Base-by-base conservation (phyloP, 2,797 vertebrate species). In the Triplophysa bombifrons region DNA sequence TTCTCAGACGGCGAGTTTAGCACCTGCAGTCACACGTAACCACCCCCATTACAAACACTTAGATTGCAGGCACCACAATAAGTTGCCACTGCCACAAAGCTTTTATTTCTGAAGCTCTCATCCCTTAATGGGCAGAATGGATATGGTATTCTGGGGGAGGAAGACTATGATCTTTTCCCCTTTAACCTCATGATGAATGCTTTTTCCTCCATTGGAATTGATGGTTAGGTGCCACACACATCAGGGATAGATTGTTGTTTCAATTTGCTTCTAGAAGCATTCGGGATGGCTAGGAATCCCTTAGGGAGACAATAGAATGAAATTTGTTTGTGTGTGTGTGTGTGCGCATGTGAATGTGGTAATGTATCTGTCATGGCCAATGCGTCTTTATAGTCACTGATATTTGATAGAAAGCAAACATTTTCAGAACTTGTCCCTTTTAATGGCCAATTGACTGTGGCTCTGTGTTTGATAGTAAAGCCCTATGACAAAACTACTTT, bases 31-130 rank as follows among this genome's bases (percentile, higher is more conserved):
- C 70, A 67, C 38, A 41, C 71, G 38, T 78, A 68, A 58, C 63
- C 27, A 16, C 50, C 72, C 74, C 63, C 38, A 64, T 78, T 78
- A 61, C 66, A 56, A 51, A 72, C 71, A 71, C 60, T 67, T 66
- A 66, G 56, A 83, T 75, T 72, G 46, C n/a, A 27, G 46, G 71
- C 55, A 44, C 75, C 53, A 48, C 51, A 61, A 61, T 53, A n/a
- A 64, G 74, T 76, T 81, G 34, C 71, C 16, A 50, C 19, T 34
- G 60, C 68, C 19, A 60, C 58, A 80, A 79, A 82, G 50, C 64
- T 69, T 61, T 66, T 83, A 14, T 82, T 87, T 82, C 82, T 79
- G 50, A 53, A 64, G 70, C 73, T 81, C 53, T 81, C 78, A 78
- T 75, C 55, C 67, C 51, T 41, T 61, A 65, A 74, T 66, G 72